These are phyloP conservation scores for Dendroctonus valens DNA, from an alignment of 1,140 invertebrate genomes.

Conservation along the genomic window DNA sequence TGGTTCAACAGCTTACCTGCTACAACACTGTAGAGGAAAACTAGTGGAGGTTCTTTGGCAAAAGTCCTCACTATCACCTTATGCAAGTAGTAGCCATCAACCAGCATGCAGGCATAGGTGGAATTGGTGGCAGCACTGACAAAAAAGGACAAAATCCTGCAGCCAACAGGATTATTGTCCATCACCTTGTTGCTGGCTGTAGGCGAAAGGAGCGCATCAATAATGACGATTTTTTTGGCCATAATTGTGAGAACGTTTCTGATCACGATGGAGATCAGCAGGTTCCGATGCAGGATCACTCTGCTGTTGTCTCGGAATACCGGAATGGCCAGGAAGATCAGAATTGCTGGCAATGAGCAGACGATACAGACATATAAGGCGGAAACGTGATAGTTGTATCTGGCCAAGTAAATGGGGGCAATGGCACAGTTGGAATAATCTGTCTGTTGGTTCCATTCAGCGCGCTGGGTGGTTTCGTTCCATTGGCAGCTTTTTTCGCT, in stretches of 20 bases:
- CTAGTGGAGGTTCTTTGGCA: slow-evolving; percentile 51
- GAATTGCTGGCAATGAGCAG: slow-evolving; percentile 55
- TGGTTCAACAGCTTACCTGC: slow-evolving; percentile 10
- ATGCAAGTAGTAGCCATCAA: slow-evolving; percentile 60
- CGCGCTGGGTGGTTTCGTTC: slow-evolving; percentile 44
- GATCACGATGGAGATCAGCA: slow-evolving; percentile 56
- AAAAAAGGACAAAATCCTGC: slow-evolving; percentile 54
- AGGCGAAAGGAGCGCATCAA: slow-evolving; percentile 52
- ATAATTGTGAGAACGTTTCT: slow-evolving; percentile 57
- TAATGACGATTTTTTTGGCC: slow-evolving; percentile 54
- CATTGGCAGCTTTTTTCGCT: slow-evolving; percentile 54
- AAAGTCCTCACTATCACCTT: slow-evolving; percentile 59
- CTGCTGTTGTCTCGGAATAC: slow-evolving; percentile 51
- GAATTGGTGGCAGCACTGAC: slow-evolving; percentile 54
- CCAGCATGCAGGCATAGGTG: slow-evolving; percentile 61
- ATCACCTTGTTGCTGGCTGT: slow-evolving; percentile 50
- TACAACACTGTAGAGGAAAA: slow-evolving; percentile 51
- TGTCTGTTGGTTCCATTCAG: slow-evolving; percentile 53
- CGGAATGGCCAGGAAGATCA: slow-evolving; percentile 56
- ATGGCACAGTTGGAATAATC: slow-evolving; percentile 57
- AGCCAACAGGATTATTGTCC: slow-evolving; percentile 52
- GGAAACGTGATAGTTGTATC: slow-evolving; percentile 54
- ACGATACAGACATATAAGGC: slow-evolving; percentile 52
- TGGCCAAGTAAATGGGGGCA: slow-evolving; percentile 51
- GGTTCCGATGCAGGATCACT: slow-evolving; percentile 57